Evolutionary conservation across 1,140 invertebrate species (phyloP).

Genomic region (Aphelenchoides fujianensis): DNA sequence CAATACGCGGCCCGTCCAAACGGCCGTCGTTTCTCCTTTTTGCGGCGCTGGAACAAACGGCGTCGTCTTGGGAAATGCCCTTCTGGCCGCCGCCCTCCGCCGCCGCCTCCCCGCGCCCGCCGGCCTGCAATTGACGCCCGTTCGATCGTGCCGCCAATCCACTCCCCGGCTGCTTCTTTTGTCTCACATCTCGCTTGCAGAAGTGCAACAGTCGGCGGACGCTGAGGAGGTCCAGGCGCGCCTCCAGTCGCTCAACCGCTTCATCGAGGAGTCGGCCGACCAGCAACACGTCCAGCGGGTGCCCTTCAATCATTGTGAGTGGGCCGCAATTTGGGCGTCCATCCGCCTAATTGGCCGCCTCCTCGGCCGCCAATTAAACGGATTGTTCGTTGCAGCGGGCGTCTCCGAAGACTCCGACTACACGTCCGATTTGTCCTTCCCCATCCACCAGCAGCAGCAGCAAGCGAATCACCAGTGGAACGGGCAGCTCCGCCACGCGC

Average conservation of each 20-base stretch:
- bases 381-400: constrained; percentile 71
- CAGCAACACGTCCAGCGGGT: constrained; percentile 23
- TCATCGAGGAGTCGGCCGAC: constrained; percentile 74
- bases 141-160: background rate
- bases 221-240: constrained; percentile 85
- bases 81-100: background rate
- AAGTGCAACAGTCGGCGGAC: constrained; percentile 82
- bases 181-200: constrained; percentile 66
- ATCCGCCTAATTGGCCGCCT: background rate
- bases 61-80: background rate
- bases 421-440: constrained; percentile 84
- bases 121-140: background rate
- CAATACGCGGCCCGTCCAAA: background rate
- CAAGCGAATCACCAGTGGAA: constrained; percentile 19
- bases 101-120: background rate
- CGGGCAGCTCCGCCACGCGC: constrained; percentile 14
- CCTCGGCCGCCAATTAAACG: background rate
- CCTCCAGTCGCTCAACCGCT: constrained; percentile 82
- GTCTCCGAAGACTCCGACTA: constrained; percentile 95
- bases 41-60: background rate
- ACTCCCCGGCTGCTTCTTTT: background rate
- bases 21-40: background rate
- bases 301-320: constrained; percentile 60
- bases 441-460: constrained; percentile 69
- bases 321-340: too few relatives aligned